Evolutionary conservation across 1,140 invertebrate genomes (phyloP), one percentile per base, ranked within the genome.

Genomic region (Mamestra configurata): DNA sequence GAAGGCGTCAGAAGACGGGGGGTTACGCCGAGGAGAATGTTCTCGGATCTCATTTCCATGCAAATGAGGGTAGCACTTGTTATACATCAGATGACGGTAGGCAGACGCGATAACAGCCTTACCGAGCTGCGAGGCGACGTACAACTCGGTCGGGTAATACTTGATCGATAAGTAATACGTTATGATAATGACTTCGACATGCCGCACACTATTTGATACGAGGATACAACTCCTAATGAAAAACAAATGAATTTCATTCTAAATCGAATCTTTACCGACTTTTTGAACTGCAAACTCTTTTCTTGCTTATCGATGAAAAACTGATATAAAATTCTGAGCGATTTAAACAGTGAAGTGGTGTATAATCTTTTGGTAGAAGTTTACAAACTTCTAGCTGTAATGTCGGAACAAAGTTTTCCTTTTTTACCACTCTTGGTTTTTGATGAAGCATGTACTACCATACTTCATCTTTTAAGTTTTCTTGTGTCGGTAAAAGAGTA

Each of bases 21-120:
- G 88, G 90, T 83, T 82, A 82, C 82, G 88, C 80, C 85, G 84
- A 75, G 82, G 83, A 90, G 86, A 91, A 90, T 90, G 91, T 92
- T 89, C 92, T 84, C 81, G 80, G 87, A 90, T 89, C 92, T 94
- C 91, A 92, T 94, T 93, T 94, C 89, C 91, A 94, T 94, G 92
- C 88, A 93, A 94, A 94, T 93, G 90, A 94, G 88, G 86, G 83
- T 85, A 86, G 86, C 24, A 82, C 81, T 82, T 79, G 77, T 77
- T 79, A 82, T 82, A 79, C 77, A 81, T 68, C 66, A 46, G 79
- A 80, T 75, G 80, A 68, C 71, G 61, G 82, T 81, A 87, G 83
- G 75, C 55, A 79, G 64, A 49, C 68, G 75, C 68, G 72, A 76
- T 80, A 77, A 81, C 70, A 79, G 55, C 43, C 13, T 5, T 37